Base-by-base conservation (phyloP, 2,797 vertebrate species). In the Tarsius wallacei region DNA sequence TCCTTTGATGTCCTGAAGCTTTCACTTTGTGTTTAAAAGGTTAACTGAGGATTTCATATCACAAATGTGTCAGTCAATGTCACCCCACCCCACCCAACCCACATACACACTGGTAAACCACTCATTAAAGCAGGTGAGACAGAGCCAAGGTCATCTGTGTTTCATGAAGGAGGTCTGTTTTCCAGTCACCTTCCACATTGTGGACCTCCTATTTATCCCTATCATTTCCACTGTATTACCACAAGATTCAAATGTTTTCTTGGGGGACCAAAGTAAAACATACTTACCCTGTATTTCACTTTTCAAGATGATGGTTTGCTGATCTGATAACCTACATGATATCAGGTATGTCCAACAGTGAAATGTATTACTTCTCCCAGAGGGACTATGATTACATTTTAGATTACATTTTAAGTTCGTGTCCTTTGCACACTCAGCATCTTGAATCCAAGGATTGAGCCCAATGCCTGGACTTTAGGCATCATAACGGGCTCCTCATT, bases 11-110 rank as follows among this genome's bases (percentile, higher is more conserved):
- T n/a, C 68, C 28, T 76, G 7, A 61, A 81, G n/a, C 28, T 87
- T 88, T 87, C 33, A 85, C 22, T 81, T 36, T 85, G 70, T 78
- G 53, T 84, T 90, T 53, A 7, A 47, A 94, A 71, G 61, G n/a
- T 70, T 22, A 87, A 19, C 0, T 10, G 26, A 93, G 70, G 63
- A 90, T 49, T 81, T 31, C 10, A 77, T 16, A 71, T 10, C 87
- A 85, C 61, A 57, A 70, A 66, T 10, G 17, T 42, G 55, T 73
- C 90, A 76, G 28, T 7, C 55, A 36, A 14, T 49, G 22, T 31
- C 8, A 12, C 4, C 7, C 15, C 2, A 0, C 5, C 2, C 10
- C 1, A 21, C 11, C 47, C 80, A 42, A 13, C 47, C 5, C 10
- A 55, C n/a, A 21, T 33, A 33, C 10, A 51, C 11, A 55, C 28